These are phyloP conservation scores for Cirrhinus mrigala DNA, from an alignment of 2,797 vertebrate species.

Conservation along the genomic window DNA sequence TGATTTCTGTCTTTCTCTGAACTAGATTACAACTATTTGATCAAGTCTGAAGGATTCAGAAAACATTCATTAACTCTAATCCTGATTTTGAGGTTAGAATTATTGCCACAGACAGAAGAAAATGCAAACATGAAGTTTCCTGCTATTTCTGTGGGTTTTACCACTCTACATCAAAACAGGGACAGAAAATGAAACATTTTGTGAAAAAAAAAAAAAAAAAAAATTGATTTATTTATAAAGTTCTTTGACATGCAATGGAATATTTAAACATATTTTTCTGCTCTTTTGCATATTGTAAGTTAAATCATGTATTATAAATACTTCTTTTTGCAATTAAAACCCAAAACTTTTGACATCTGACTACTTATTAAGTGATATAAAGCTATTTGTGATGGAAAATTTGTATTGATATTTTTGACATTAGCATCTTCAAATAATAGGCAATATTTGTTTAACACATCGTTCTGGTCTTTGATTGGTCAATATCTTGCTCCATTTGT, in stretches of 20 bases:
- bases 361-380: not conserved
- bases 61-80: not conserved
- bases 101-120: not conserved
- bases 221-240: no score
- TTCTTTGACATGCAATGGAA: not conserved
- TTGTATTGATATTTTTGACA: not conserved
- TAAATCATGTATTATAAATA: no score
- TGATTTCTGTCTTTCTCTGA: not conserved
- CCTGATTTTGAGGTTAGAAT: not conserved
- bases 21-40: not conserved
- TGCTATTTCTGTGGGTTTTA: no score
- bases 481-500: not conserved
- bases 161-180: no score
- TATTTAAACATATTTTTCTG: not conserved
- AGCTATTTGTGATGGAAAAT: not conserved
- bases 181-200: no score
- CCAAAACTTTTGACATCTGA: not conserved
- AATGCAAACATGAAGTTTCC: not conserved
- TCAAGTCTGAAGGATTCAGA: not conserved
- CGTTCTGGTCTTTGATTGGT: not conserved
- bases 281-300: no score
- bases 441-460: not conserved
- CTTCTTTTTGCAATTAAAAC: not conserved
- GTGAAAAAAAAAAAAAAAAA: no score
- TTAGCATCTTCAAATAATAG: not conserved